Conservation (phyloP, 2,113 vertebrate species). For the Epinephelus fuscoguttatus region DNA sequence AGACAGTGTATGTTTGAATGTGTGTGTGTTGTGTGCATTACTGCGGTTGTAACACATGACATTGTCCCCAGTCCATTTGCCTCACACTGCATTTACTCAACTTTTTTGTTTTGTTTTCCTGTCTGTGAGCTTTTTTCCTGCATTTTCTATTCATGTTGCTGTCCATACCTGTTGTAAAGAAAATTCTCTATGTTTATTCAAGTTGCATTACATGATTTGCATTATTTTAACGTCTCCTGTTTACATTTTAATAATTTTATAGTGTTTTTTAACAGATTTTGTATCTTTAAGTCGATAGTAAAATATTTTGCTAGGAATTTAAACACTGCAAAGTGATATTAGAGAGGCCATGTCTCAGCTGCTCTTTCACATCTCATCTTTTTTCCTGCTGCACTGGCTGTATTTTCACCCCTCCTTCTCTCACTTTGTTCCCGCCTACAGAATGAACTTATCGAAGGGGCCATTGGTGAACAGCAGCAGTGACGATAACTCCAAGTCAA, state of each 20-base stretch:
- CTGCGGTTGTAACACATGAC: not conserved
- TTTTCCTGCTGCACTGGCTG: constrained; percentile 19
- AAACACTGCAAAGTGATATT: not conserved
- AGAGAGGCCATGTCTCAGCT: not conserved
- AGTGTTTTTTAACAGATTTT: not conserved
- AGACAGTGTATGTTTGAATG: not conserved
- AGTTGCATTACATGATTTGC: not conserved
- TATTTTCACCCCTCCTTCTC: constrained; percentile 64
- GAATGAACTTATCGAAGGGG: constrained; percentile 89
- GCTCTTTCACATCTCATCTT: constrained; percentile 22
- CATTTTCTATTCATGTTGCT: not conserved
- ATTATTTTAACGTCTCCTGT: not conserved
- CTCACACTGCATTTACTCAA: not conserved
- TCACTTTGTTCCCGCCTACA: constrained; percentile 67
- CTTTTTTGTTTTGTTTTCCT: not conserved
- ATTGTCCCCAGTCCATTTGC: not conserved
- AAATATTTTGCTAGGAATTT: not conserved
- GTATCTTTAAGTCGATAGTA: not conserved
- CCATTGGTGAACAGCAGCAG: constrained; percentile 87
- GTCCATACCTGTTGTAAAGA: not conserved
- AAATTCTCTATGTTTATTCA: not conserved
- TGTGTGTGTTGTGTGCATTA: constrained; percentile 14
- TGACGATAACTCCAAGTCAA: constrained; percentile 85
- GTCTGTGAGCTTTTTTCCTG: too few species aligned
- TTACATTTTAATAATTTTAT: not conserved